Percentiles rank a stretch among this genome's conserved stretches.
Evolutionary conservation across 1,140 invertebrate species (phyloP).

Genomic region (Littorina saxatilis): DNA sequence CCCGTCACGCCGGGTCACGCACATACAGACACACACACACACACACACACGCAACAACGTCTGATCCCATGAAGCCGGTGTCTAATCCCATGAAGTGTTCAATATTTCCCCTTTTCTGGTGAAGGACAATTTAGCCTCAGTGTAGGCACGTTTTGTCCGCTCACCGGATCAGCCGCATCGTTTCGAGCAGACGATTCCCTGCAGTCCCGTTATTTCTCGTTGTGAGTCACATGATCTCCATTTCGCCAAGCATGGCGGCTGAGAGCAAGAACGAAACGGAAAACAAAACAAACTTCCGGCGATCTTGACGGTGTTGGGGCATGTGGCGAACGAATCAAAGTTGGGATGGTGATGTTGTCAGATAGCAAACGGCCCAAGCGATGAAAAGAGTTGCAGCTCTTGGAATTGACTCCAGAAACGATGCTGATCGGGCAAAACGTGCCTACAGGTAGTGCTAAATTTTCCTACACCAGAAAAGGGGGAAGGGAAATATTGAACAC

Average conservation of each 20-base stretch:
- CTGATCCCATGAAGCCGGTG: not conserved
- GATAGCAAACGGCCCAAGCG: slow-evolving; percentile 38
- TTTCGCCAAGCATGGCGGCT: slow-evolving; percentile 29
- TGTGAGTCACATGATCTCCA: slow-evolving; percentile 24
- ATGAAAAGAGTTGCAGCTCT: slow-evolving; percentile 48
- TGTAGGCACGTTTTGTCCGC: no score
- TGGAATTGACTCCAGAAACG: slow-evolving; percentile 45
- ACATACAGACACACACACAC: slow-evolving; percentile 6
- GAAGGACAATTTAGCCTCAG: no score
- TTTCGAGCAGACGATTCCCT: slow-evolving; percentile 20
- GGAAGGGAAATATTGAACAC: no score
- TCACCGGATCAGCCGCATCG: no score
- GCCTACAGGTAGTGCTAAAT: slow-evolving; percentile 43
- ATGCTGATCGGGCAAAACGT: slow-evolving; percentile 47
- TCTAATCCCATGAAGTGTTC: no score
- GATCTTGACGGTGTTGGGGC: slow-evolving; percentile 16
- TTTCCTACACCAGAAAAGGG: no score
- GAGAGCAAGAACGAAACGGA: slow-evolving; percentile 23
- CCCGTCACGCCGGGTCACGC: not conserved
- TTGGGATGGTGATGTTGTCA: slow-evolving; percentile 31
- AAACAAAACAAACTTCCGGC: slow-evolving; percentile 33
- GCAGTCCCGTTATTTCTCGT: slow-evolving; percentile 1
- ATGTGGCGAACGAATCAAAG: slow-evolving; percentile 20
- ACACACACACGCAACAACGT: not conserved
- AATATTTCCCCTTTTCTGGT: no score